Percentiles rank a stretch among this genome's conserved stretches.
Evolutionary conservation across 1,140 invertebrate genomes (phyloP).

Genomic region (Meloidogyne chitwoodi): DNA sequence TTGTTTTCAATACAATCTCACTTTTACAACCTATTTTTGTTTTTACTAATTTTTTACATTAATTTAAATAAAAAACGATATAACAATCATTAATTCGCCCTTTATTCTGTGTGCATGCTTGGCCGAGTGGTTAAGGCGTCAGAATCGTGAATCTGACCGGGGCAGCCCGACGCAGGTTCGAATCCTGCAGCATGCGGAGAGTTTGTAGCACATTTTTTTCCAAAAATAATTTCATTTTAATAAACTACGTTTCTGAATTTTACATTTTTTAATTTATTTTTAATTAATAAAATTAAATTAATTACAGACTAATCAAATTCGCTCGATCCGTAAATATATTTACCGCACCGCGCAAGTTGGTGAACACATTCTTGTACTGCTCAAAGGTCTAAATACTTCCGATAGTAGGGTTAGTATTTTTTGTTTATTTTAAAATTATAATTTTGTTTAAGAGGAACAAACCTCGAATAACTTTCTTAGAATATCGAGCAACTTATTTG

Average conservation of each 20-base stretch:
- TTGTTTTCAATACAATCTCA: neutral
- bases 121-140: neutral
- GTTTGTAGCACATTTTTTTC: neutral
- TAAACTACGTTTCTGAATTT: neutral
- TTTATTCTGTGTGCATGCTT: too few species aligned
- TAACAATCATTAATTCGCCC: too few species aligned
- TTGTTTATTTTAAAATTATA: neutral
- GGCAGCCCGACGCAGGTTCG: neutral
- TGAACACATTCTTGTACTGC: conserved; percentile 45
- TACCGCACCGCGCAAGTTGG: conserved; percentile 46
- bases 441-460: conserved; percentile 31
- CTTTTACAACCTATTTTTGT: too few species aligned
- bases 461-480: conserved; percentile 43
- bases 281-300: too few species aligned
- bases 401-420: conserved; percentile 29
- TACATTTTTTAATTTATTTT: too few species aligned
- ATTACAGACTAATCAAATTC: conserved; percentile 38
- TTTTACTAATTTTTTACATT: too few species aligned
- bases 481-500: conserved; percentile 38
- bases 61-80: too few species aligned
- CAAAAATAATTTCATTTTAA: too few species aligned
- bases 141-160: too few species aligned
- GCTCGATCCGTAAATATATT: conserved; percentile 41
- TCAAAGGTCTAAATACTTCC: conserved; percentile 47
- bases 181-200: neutral